Base-by-base conservation (phyloP, 2,888 invertebrate genomes). In the Limenitis camilla region DNA sequence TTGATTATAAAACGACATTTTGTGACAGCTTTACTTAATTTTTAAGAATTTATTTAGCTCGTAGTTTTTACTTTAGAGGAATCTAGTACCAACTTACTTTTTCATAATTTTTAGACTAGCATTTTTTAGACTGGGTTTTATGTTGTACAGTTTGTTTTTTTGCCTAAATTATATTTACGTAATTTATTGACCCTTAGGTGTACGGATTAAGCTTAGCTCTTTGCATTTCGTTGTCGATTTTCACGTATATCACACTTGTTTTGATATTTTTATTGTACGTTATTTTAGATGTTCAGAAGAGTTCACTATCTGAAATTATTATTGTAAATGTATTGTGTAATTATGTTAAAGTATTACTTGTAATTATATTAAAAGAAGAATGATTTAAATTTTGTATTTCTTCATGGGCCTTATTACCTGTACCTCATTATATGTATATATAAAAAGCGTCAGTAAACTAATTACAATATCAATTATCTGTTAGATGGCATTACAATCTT, bases 301-400 rank as follows among this genome's bases (percentile, higher is more conserved):
- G 19, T 19, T 19, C 19, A 19, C 2, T 75, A 56, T 52, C 80
- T 79, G 81, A 85, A 84, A 84, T 83, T 84, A 83, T 84, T 82
- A 85, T 85, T 85, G 82, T 84, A 84, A 76, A 80, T 82, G 81
- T 85, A 85, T 76, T 66, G 78, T 87, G 85, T 87, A 86, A 87
- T 85, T 85, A 85, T 85, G 86, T 87, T 87, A 78, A 85, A 85
- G 83, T 86, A 87, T 86, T 85, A 87, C 76, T 75, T 84, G 83
- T 86, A 86, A 87, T 83, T 85, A 61, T 61, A 87, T 85, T 84
- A 84, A 87, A 87, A 85, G 76, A 78, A 84, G 64, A 83, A 84
- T 81, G 78, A 82, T 82, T 84, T 79, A 81, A 81, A 76, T 75
- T 76, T 56, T 46, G 65, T 65, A 72, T 78, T 76, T 75, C 69